Conservation (phyloP, 2,797 vertebrate genomes). For the Liasis olivaceus region DNA sequence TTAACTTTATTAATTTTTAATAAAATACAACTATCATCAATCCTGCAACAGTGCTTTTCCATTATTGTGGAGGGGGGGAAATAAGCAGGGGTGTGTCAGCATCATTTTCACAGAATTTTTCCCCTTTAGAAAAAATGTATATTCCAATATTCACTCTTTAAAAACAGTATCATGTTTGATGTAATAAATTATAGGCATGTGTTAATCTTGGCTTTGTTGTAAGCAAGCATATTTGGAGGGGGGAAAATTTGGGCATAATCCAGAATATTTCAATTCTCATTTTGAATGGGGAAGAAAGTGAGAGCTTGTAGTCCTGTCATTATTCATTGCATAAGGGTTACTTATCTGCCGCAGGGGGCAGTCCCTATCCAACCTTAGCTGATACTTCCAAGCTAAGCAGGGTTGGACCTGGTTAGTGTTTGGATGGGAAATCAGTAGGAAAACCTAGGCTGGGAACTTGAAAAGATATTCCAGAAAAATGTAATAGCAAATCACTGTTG, state of each 20-base stretch:
- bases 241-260: slow-evolving; percentile 18
- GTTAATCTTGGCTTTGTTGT: not conserved
- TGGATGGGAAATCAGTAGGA: not conserved
- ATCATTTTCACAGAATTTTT: not conserved
- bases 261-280: fast-evolving
- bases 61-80: not conserved
- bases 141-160: not conserved
- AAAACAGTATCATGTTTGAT: slow-evolving; percentile 16
- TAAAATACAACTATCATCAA: not conserved
- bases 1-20: too few relatives aligned
- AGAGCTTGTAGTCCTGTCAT: not conserved
- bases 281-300: slow-evolving; percentile 29
- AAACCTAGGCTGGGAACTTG: not conserved
- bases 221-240: not conserved
- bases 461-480: not conserved
- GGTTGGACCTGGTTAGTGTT: not conserved
- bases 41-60: not conserved
- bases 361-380: not conserved
- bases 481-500: not conserved
- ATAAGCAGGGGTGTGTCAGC: not conserved
- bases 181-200: not conserved
- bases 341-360: too few relatives aligned
- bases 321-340: slow-evolving; percentile 40
- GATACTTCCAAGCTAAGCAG: not conserved
- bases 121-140: not conserved